Evolutionary conservation across 2,888 invertebrate species (phyloP), one percentile per base, ranked within the genome.

Genomic region (Pandemis cinnamomeana): DNA sequence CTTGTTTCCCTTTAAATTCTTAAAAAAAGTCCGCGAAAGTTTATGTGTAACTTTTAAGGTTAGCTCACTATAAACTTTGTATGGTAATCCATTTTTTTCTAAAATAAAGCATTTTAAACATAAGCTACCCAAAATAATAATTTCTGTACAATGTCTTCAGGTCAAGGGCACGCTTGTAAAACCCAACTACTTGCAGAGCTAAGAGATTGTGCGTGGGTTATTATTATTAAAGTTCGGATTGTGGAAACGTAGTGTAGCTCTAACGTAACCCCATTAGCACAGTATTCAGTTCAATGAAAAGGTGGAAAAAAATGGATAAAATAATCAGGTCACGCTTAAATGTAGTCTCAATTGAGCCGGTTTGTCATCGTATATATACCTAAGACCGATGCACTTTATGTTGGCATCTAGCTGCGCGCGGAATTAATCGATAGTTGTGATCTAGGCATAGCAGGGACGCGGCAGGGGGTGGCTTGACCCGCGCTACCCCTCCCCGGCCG

Each of bases 401-500:
- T 60, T 61, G 44, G 58, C 44, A 5, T 53, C 44, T 61, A 61
- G 70, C 73, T 70, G 70, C 66, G 70, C 51, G 60, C 66, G 70
- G 73, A 66, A 70, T 73, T 66, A 73, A 73, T 73, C 73, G 70
- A 73, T 73, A 73, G n/a, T 66, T 66, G 72, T 48, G 70, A 70
- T 70, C 73, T 70, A 70, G 70, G 73, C 66, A 66, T 66, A 70
- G 69, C 73, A 66, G 70, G 69, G 69, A 70, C 63, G 58, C 48
- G 42, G 55, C 69, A 60, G 58, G 69, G 73, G 70, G 75, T 77
- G 77, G 75, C 76, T 72, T 72, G 72, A 75, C 75, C 46, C 68
- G 51, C 71, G 46, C 71, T 64, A 58, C 71, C 74, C 74, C 63
- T 36, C 6, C 68, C 55, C 63, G 36, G 71, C 75, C 76, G 73